A percentile compares a stretch with the other conserved stretches of the same genome.
phyloP scores from a whole-genome alignment of 2,888 invertebrate species.

The Thumatha senex region DNA sequence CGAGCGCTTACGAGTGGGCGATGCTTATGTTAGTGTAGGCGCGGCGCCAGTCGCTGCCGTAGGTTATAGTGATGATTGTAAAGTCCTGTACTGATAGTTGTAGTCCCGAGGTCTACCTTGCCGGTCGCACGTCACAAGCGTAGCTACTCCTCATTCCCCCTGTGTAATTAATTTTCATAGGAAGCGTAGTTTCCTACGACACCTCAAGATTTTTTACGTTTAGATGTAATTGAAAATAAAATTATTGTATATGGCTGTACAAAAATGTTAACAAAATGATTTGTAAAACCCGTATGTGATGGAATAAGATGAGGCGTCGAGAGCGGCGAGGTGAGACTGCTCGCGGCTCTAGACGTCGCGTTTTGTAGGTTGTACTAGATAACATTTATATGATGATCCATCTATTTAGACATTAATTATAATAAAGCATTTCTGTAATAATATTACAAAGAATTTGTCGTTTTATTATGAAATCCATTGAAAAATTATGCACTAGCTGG shows the following conservation, averaged over 20 bases:
- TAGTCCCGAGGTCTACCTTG: constrained; percentile 80
- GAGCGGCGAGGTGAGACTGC: constrained; percentile 56
- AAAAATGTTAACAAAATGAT: constrained; percentile 81
- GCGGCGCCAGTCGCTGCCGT: constrained; percentile 35
- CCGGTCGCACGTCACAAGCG: constrained; percentile 79
- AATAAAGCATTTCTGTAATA: constrained; percentile 87
- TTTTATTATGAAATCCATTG: constrained; percentile 48
- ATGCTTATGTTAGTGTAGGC: constrained; percentile 63
- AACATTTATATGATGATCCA: constrained; percentile 85
- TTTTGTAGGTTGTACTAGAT: constrained; percentile 81
- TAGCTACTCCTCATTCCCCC: constrained; percentile 81
- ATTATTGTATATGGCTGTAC: constrained; percentile 85
- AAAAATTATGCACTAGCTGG: neutral
- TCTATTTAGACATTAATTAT: constrained; percentile 86
- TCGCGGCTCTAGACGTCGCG: constrained; percentile 67
- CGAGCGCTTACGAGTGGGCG: constrained; percentile 60
- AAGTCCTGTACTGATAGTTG: constrained; percentile 80
- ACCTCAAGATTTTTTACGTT: constrained; percentile 82
- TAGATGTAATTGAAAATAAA: constrained; percentile 83
- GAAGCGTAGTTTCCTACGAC: constrained; percentile 82
- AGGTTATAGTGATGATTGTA: constrained; percentile 82
- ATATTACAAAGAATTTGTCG: constrained; percentile 76
- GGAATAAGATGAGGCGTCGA: constrained; percentile 70
- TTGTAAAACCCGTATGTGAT: constrained; percentile 82
- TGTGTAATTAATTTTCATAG: constrained; percentile 81